Percentiles rank a stretch among this genome's conserved stretches.
Evolutionary conservation across 1,140 invertebrate genomes (phyloP).

Genomic region (Neomicropteryx cornuta): DNA sequence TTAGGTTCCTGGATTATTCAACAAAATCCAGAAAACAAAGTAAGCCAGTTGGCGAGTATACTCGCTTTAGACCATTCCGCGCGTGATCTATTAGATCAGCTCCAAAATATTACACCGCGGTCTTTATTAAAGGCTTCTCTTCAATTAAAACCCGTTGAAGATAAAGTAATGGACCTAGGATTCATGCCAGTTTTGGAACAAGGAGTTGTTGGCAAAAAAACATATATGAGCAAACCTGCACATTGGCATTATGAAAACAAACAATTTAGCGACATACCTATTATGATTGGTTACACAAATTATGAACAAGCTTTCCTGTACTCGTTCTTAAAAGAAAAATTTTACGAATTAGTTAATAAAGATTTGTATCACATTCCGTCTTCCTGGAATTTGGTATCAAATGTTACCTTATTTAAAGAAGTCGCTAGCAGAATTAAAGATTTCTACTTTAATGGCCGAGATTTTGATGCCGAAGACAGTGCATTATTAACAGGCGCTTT

Average conservation of each 20-base stretch:
- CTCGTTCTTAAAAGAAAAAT: too few species aligned
- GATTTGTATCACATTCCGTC: too few species aligned
- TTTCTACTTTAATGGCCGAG: conserved; percentile 37
- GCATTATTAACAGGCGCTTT: conserved; percentile 30
- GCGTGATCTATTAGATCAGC: conserved; percentile 21
- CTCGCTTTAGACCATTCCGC: too few species aligned
- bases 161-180: conserved; percentile 29
- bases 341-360: too few species aligned
- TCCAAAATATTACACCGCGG: conserved; percentile 25
- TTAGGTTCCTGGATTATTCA: conserved; percentile 40
- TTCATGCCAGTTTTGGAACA: too few species aligned
- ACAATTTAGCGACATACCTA: too few species aligned
- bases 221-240: too few species aligned
- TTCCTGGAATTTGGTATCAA: too few species aligned
- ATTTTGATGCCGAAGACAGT: conserved; percentile 19
- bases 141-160: conserved; percentile 24
- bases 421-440: conserved; percentile 24
- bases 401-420: conserved; percentile 14
- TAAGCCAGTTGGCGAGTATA: conserved; percentile 22
- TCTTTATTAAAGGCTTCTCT: conserved; percentile 31
- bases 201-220: too few species aligned
- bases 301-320: too few species aligned
- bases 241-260: too few species aligned
- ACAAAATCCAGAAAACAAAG: conserved; percentile 25
- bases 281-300: too few species aligned